Evolutionary conservation across 2,888 invertebrate genomes (phyloP).

Genomic region (Acanthosepion pharaonis): DNA sequence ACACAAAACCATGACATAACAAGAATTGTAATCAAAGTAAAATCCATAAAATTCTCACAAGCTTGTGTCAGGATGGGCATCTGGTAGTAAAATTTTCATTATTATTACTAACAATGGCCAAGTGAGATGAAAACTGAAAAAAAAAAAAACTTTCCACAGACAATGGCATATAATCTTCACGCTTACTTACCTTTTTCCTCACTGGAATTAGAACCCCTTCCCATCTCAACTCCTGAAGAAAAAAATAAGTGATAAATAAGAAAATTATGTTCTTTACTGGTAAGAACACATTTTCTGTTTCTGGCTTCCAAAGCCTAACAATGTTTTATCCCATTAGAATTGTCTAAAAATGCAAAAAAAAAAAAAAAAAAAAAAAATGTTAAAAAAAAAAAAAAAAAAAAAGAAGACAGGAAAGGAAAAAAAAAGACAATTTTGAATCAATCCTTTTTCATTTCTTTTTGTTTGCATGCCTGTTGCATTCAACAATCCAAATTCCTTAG

Average conservation of each 20-base stretch:
- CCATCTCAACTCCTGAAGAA: neutral
- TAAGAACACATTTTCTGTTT: conserved; percentile 36
- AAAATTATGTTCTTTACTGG: neutral
- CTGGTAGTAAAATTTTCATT: neutral
- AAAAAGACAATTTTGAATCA: neutral
- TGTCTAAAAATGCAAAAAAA: neutral
- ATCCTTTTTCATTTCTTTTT: neutral
- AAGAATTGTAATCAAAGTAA: neutral
- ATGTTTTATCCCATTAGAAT: neutral
- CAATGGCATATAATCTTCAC: neutral
- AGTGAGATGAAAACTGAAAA: neutral
- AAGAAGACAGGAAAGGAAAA: neutral
- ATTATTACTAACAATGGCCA: neutral
- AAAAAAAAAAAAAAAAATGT: neutral
- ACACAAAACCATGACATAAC: neutral
- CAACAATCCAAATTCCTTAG: neutral
- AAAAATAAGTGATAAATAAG: neutral
- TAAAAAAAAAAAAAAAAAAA: neutral
- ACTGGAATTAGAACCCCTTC: neutral
- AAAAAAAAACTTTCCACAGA: neutral
- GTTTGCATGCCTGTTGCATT: neutral
- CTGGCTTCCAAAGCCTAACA: neutral
- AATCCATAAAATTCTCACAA: neutral
- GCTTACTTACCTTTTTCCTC: neutral
- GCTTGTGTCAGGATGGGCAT: neutral